These are phyloP conservation scores for Phyllotis vaccarum DNA, from an alignment of 2,797 vertebrate genomes.

Conservation along the genomic window DNA sequence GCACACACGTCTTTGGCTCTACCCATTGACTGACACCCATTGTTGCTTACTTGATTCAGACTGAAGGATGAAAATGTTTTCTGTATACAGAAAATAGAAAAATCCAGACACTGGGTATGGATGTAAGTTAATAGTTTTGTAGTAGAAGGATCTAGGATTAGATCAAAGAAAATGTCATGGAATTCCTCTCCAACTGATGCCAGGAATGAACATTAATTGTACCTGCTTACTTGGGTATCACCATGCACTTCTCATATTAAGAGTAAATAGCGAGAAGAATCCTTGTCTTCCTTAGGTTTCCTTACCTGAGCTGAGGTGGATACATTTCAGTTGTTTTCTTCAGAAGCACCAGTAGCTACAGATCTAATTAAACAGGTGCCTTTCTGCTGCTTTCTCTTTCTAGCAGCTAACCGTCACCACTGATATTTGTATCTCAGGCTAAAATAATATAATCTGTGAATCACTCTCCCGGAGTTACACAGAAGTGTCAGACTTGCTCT, in stretches of 20 bases:
- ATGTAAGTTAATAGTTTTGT: neutral
- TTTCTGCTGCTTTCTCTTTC: neutral
- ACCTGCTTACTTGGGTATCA: neutral
- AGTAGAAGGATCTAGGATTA: neutral
- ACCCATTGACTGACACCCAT: neutral
- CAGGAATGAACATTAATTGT: neutral
- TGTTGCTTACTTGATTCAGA: slow-evolving; percentile 7
- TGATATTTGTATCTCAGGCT: neutral
- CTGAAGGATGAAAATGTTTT: neutral
- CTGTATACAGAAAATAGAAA: neutral
- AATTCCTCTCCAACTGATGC: neutral
- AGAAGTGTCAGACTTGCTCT: neutral
- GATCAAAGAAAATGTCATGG: neutral
- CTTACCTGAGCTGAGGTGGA: neutral
- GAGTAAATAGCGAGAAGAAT: neutral
- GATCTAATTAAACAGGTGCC: neutral
- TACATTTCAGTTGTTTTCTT: neutral
- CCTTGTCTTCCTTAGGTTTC: neutral
- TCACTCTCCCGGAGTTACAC: neutral
- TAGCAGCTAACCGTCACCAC: neutral
- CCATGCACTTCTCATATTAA: neutral
- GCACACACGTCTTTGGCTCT: neutral
- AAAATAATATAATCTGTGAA: neutral
- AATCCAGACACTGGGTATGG: neutral
- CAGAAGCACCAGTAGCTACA: neutral